Evolutionary conservation across 2,113 vertebrate species (phyloP).

Genomic region (Stercorarius parasiticus): DNA sequence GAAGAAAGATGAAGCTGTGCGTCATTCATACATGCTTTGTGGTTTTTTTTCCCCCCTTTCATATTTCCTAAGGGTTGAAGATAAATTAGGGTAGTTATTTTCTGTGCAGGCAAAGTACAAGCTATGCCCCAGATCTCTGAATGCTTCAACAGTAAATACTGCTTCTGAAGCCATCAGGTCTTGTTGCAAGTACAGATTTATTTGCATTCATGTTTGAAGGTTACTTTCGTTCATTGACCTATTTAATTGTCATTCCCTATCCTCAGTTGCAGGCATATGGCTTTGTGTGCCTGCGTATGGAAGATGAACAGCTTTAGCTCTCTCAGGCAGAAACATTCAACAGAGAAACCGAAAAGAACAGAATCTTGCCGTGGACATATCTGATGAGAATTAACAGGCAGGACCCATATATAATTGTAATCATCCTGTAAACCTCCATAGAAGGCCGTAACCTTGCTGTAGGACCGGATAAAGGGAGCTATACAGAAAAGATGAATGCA

Average conservation of each 20-base stretch:
- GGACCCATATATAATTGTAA: not conserved
- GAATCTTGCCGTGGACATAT: not conserved
- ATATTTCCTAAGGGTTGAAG: conserved; percentile 21
- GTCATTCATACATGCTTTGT: not conserved
- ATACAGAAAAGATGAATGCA: not conserved
- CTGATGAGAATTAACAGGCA: not conserved
- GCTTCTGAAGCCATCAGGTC: conserved; percentile 36
- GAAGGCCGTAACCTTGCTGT: not conserved
- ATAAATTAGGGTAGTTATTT: conserved; percentile 47
- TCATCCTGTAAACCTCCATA: not conserved
- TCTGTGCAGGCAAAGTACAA: conserved; percentile 9
- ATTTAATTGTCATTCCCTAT: conserved; percentile 44
- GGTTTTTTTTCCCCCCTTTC: not conserved
- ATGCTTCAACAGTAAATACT: conserved; percentile 31
- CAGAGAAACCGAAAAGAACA: not conserved
- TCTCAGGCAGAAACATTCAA: not conserved
- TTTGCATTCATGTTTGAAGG: conserved; percentile 38
- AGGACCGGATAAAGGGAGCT: not conserved
- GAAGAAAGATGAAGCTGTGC: conserved; percentile 17
- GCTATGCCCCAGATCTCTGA: conserved; percentile 43
- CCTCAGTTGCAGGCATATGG: conserved; percentile 29
- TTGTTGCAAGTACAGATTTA: conserved; percentile 39
- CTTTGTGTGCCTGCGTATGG: not conserved
- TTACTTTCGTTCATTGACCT: conserved; percentile 65
- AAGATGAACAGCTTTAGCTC: conserved; percentile 18